A percentile compares a stretch with the other conserved stretches of the same genome.
phyloP scores from a whole-genome alignment of 2,888 invertebrate species.

The Parnassius glacialis region DNA sequence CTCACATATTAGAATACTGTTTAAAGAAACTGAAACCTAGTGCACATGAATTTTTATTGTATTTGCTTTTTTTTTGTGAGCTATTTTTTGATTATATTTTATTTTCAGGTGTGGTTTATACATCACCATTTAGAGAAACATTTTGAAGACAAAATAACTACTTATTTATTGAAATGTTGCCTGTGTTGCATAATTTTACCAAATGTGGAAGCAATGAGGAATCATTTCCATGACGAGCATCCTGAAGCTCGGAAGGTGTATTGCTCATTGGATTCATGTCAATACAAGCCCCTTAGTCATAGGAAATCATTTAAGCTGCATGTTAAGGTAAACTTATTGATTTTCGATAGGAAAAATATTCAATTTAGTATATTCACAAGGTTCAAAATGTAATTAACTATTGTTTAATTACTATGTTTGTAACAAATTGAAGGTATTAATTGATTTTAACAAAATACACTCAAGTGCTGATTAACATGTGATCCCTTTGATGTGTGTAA shows the following conservation, averaged over 20 bases:
- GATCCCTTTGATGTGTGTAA: too few species aligned
- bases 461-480: too few species aligned
- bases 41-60: too few species aligned
- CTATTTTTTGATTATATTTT: background rate
- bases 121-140: conserved; percentile 65
- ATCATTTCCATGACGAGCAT: conserved; percentile 58
- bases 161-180: conserved; percentile 63
- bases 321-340: conserved; percentile 53
- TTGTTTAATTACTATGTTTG: too few species aligned
- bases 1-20: background rate
- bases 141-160: conserved; percentile 32
- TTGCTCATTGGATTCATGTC: conserved; percentile 63
- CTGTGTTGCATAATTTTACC: conserved; percentile 58
- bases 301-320: conserved; percentile 69
- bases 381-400: too few species aligned
- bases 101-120: conserved; percentile 62
- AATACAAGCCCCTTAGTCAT: conserved; percentile 65
- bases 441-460: too few species aligned
- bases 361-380: background rate
- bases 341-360: background rate
- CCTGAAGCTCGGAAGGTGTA: conserved; percentile 64
- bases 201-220: conserved; percentile 56
- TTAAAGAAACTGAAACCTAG: too few species aligned
- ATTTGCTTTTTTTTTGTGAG: too few species aligned
- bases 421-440: too few species aligned